These are phyloP conservation scores for Caenorhabditis macrosperma DNA, from an alignment of 2,888 invertebrate genomes.

Conservation along the genomic window DNA sequence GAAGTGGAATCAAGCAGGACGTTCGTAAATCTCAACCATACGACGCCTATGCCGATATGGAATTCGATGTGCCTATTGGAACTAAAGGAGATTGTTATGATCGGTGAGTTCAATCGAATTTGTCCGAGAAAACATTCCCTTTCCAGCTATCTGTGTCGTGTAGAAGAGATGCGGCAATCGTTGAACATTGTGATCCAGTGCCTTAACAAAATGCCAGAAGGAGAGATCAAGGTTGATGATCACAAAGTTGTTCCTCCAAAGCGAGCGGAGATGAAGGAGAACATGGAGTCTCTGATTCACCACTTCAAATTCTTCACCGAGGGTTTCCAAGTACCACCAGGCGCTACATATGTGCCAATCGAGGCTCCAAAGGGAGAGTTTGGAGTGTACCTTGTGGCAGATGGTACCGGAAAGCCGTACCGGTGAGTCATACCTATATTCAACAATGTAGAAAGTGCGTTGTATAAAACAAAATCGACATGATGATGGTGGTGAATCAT, in stretches of 20 bases:
- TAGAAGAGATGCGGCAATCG: slow-evolving; percentile 90
- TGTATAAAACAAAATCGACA: slow-evolving; percentile 27
- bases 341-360: slow-evolving; percentile 94
- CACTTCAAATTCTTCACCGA: slow-evolving; percentile 98
- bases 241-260: slow-evolving; percentile 93
- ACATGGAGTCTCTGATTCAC: slow-evolving; percentile 97
- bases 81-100: slow-evolving; percentile 97
- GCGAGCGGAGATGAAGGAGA: slow-evolving; percentile 93
- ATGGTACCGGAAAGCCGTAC: slow-evolving; percentile 95
- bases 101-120: too few relatives aligned
- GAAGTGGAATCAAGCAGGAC: slow-evolving; percentile 99
- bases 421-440: slow-evolving; percentile 81
- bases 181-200: slow-evolving; percentile 95
- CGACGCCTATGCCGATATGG: slow-evolving; percentile 93
- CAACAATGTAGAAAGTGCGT: neutral
- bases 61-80: slow-evolving; percentile 97
- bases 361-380: slow-evolving; percentile 97
- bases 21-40: slow-evolving; percentile 95
- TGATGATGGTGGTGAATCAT: neutral
- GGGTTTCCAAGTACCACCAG: slow-evolving; percentile 96
- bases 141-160: slow-evolving; percentile 87
- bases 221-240: slow-evolving; percentile 86
- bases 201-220: slow-evolving; percentile 94
- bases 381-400: slow-evolving; percentile 95
- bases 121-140: neutral